Percentiles rank a stretch among this genome's conserved stretches.
Evolutionary conservation across 2,888 invertebrate species (phyloP).

Genomic region (Silvanus unidentatus): DNA sequence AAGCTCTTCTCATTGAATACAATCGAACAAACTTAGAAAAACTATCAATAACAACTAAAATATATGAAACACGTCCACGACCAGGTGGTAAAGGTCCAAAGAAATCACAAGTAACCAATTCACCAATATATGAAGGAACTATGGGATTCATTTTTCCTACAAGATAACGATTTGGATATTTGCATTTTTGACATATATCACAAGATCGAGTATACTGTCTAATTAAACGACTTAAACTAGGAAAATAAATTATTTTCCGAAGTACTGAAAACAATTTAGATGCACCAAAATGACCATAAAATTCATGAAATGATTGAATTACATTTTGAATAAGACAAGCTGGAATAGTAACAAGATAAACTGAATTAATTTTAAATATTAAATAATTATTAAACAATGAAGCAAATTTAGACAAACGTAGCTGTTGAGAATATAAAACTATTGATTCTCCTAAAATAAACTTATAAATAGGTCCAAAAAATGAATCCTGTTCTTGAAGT

Average conservation of each 20-base stretch:
- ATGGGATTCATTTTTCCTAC: slow-evolving; percentile 4
- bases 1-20: slow-evolving; percentile 15
- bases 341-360: no score
- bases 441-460: no score
- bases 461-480: neutral
- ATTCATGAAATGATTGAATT: slow-evolving; percentile 2
- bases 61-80: slow-evolving; percentile 13
- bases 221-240: neutral
- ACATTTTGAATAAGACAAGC: no score
- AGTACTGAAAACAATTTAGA: slow-evolving; percentile 4
- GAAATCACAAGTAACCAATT: slow-evolving; percentile 19
- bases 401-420: no score
- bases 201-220: slow-evolving; percentile 5
- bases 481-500: no score
- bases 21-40: slow-evolving; percentile 23
- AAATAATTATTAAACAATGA: no score
- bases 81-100: slow-evolving; percentile 21
- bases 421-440: no score
- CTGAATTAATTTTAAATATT: neutral
- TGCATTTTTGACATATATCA: slow-evolving; percentile 19
- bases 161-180: slow-evolving; percentile 5
- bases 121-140: slow-evolving; percentile 6
- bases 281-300: slow-evolving; percentile 14
- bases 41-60: slow-evolving; percentile 20
- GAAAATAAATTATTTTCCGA: no score